Evolutionary conservation across 2,113 vertebrate genomes (phyloP).

Genomic region (Neotoma lepida): DNA sequence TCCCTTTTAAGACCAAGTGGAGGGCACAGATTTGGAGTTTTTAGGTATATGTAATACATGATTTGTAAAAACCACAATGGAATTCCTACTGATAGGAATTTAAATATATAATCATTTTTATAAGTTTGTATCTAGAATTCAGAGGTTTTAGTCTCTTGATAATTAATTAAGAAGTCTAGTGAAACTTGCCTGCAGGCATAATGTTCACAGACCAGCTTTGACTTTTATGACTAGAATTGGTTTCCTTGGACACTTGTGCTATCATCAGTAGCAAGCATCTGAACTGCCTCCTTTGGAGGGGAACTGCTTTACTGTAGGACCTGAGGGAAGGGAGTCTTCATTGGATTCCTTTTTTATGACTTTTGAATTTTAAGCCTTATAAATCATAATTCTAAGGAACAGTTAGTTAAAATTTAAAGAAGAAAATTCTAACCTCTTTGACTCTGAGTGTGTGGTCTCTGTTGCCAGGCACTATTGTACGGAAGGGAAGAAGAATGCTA

Average conservation of each 20-base stretch:
- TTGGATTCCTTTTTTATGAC: neutral
- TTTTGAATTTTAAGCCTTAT: conserved; percentile 28
- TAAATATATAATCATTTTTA: conserved; percentile 35
- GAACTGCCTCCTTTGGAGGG: neutral
- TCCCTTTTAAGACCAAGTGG: neutral
- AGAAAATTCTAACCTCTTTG: neutral
- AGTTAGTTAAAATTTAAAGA: conserved; percentile 44
- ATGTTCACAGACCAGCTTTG: conserved; percentile 4
- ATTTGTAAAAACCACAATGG: conserved; percentile 9
- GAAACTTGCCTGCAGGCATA: neutral
- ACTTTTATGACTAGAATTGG: neutral
- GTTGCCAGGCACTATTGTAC: neutral
- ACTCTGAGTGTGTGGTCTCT: conserved; percentile 39
- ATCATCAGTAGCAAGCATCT: neutral
- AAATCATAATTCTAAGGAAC: conserved; percentile 25
- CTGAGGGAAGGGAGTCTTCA: neutral
- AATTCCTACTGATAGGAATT: conserved; percentile 32
- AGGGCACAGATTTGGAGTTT: neutral
- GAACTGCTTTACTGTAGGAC: neutral
- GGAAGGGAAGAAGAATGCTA: neutral
- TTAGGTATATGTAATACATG: neutral
- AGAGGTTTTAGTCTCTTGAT: conserved; percentile 28
- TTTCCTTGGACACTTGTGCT: neutral
- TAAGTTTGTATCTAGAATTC: neutral
- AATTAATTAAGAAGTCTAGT: conserved; percentile 27